These are phyloP conservation scores for Galagoides demidoff DNA, from an alignment of 2,797 vertebrate genomes.

Conservation along the genomic window DNA sequence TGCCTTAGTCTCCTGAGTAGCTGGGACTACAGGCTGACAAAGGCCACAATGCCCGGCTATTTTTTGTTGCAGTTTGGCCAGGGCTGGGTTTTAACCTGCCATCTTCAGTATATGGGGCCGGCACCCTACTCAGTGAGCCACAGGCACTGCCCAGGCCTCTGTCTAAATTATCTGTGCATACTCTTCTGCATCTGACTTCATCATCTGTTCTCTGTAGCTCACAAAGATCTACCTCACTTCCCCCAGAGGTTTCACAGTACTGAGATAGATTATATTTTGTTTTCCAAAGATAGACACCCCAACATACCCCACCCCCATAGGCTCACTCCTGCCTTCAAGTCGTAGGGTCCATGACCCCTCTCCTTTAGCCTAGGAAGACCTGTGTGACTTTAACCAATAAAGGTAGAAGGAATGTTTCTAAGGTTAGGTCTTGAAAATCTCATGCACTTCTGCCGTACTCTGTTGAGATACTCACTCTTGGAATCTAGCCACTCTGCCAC, in stretches of 20 bases:
- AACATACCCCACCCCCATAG: not conserved
- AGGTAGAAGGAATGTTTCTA: not conserved
- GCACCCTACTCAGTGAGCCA: no score
- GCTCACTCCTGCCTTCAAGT: not conserved
- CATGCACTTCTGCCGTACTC: not conserved
- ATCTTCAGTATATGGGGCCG: no score
- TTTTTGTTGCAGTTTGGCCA: no score
- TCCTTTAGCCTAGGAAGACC: not conserved
- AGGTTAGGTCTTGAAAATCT: constrained; percentile 19
- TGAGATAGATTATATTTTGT: not conserved
- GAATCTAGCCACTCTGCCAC: not conserved
- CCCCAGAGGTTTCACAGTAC: not conserved
- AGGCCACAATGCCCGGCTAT: no score
- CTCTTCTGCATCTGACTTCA: not conserved
- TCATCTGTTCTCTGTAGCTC: not conserved
- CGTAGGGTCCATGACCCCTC: not conserved
- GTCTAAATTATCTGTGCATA: not conserved
- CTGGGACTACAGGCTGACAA: no score
- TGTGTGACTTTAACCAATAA: not conserved
- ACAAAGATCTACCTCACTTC: not conserved
- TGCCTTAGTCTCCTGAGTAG: no score
- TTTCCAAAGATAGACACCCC: not conserved
- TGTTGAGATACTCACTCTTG: not conserved
- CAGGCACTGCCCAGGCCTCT: not conserved
- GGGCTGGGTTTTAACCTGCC: no score